Base-by-base conservation (phyloP, 92 coral and sea anemone species). In the Siderastrea siderea region DNA sequence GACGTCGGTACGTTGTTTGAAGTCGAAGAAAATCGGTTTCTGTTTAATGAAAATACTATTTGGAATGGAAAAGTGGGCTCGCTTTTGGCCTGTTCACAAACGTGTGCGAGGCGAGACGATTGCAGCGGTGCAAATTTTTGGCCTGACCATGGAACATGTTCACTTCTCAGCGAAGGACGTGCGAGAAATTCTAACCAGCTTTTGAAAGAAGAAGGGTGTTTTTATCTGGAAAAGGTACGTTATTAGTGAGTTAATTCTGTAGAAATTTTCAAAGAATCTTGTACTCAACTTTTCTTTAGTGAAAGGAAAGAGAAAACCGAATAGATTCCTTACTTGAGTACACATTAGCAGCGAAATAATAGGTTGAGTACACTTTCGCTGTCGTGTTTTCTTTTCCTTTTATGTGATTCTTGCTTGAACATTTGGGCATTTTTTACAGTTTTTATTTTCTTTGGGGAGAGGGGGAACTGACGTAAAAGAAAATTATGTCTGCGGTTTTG, bases 141-240 rank as follows among this genome's bases (percentile, higher is more conserved):
- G n/a, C 19, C 45, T 46, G 26, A 19, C 68, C 45, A 45, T n/a
- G 16, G 70, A 7, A 57, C 17, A 14, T 82, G 86, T 14, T 55
- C 54, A 10, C 78, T 70, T 68, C 59, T 81, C 48, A n/a, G 67
- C 13, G 54, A 13, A 57, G 19, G 15, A 46, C 26, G 47, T 9
- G 7, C 57, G 45, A 9, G 17, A 8, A 1, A 7, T 15, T 3
- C 8, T 57, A 4, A 46, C 16, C 43, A 8, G 54, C 11, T 14
- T 46, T 3, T 68, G 9, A 44, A 81, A 69, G 54, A 26, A 54
- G 19, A 44, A 3, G 86, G n/a, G 12, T 68, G 54, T n/a, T 57
- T 81, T 46, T 69, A 68, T 81, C 19, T 82, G 79, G 69, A 57
- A 60, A 71, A 82, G 86, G 86, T 82, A 52, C 4, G 84, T 43